Evolutionary conservation across 2,888 invertebrate genomes (phyloP).

Genomic region (Neocrepidodera transversa): DNA sequence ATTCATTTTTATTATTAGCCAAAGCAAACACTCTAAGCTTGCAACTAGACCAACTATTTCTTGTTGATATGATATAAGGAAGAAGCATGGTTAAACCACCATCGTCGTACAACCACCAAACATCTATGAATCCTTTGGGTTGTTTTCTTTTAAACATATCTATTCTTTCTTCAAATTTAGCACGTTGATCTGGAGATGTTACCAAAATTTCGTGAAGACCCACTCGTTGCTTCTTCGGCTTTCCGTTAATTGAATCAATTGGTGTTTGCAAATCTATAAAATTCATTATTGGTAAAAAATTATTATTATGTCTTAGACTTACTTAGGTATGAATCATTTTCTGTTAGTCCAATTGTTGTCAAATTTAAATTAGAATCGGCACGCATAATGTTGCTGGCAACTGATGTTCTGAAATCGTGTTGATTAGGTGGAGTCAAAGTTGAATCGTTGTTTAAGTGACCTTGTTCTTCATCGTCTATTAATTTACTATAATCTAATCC

Average conservation of each 20-base stretch:
- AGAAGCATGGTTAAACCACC: constrained; percentile 85
- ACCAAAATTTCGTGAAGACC: constrained; percentile 25
- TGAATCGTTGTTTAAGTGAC: constrained; percentile 54
- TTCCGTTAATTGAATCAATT: constrained; percentile 11
- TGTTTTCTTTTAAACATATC: constrained; percentile 80
- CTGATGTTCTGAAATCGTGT: constrained; percentile 54
- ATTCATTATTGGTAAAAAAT: neutral
- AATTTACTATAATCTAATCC: constrained; percentile 78
- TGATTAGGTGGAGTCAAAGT: constrained; percentile 53
- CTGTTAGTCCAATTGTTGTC: constrained; percentile 53
- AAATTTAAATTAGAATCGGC: constrained; percentile 77
- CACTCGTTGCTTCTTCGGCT: constrained; percentile 36
- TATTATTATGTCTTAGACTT: constrained; percentile 15
- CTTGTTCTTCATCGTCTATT: constrained; percentile 58
- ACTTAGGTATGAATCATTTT: constrained; percentile 33
- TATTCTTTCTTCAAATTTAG: constrained; percentile 65
- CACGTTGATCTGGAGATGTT: constrained; percentile 57
- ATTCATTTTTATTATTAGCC: constrained; percentile 77
- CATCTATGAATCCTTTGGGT: constrained; percentile 84
- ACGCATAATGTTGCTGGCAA: constrained; percentile 68
- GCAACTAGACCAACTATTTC: constrained; percentile 79
- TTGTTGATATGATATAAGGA: constrained; percentile 84
- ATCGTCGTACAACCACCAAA: constrained; percentile 97
- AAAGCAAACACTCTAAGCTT: constrained; percentile 84
- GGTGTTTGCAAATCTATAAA: constrained; percentile 14